A percentile compares a stretch with the other conserved stretches of the same genome.
Conservation (phyloP, 2,888 invertebrate species). For the Chalcis sispes region DNA sequence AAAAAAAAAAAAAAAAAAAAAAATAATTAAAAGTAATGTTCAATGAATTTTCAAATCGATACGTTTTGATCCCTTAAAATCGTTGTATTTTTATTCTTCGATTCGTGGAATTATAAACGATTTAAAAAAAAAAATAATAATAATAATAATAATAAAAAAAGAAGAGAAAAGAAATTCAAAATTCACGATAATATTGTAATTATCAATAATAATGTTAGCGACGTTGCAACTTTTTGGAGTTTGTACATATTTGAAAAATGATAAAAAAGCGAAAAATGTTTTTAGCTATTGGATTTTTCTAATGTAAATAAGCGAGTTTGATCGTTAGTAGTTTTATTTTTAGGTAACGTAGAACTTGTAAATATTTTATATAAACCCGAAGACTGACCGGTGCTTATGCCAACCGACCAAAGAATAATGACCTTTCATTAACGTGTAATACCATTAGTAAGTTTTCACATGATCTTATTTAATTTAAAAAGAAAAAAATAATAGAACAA, state of each 20-base stretch:
- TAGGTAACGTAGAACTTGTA: conserved; percentile 58
- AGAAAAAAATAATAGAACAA: conserved; percentile 1
- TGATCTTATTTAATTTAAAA: conserved; percentile 26
- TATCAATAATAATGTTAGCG: conserved; percentile 1
- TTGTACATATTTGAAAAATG: conserved; percentile 39
- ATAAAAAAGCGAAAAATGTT: conserved; percentile 8
- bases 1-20: conserved; percentile 8
- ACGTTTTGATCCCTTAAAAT: conserved; percentile 5
- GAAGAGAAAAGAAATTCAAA: conserved; percentile 22
- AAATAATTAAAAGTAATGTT: no score
- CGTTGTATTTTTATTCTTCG: conserved; percentile 23
- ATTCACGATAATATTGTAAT: conserved; percentile 30
- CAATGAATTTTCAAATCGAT: conserved; percentile 11
- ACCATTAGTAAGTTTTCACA: conserved; percentile 30
- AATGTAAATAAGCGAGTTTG: conserved; percentile 63
- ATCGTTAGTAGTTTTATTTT: conserved; percentile 49
- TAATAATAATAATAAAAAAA: no score
- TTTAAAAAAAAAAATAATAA: no score
- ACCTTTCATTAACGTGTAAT: conserved; percentile 49
- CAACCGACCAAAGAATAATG: conserved; percentile 73
- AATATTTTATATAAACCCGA: conserved; percentile 70
- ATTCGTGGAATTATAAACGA: conserved; percentile 13
- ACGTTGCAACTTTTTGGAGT: neutral
- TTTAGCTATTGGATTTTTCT: conserved; percentile 46
- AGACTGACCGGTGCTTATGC: conserved; percentile 75